These are phyloP conservation scores for Acridotheres tristis DNA, from an alignment of 2,797 vertebrate genomes.

Conservation along the genomic window DNA sequence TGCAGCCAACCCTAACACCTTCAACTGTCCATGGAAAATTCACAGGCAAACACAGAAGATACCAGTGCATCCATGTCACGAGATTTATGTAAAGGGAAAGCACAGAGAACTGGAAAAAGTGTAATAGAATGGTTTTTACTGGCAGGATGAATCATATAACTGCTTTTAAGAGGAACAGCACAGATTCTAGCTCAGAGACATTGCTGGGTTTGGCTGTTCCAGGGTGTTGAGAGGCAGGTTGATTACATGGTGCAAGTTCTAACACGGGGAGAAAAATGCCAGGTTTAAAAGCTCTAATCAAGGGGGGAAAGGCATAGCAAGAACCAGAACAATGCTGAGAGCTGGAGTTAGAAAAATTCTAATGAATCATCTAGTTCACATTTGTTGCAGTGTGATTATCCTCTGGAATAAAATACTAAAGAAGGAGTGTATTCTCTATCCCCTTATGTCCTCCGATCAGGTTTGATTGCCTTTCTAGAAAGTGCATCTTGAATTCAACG, in stretches of 20 bases:
- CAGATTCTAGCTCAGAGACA: background rate
- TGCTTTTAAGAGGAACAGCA: background rate
- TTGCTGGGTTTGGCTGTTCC: constrained; percentile 3
- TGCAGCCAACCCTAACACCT: background rate
- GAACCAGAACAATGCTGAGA: constrained; percentile 23
- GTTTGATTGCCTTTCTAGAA: constrained; percentile 15
- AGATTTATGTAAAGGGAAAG: constrained; percentile 11
- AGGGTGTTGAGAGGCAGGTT: constrained; percentile 20
- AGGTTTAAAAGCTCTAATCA: constrained; percentile 42
- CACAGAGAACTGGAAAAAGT: constrained; percentile 26
- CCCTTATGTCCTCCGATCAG: background rate
- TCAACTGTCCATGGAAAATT: background rate
- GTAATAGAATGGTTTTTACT: background rate
- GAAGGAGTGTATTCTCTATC: background rate
- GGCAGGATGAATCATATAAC: constrained; percentile 30
- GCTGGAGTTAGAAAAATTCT: constrained; percentile 18
- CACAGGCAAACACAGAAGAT: background rate
- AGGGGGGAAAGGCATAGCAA: background rate
- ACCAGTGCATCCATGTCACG: background rate
- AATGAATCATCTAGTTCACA: constrained; percentile 33
- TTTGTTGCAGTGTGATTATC: constrained; percentile 17
- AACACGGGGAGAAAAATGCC: constrained; percentile 25
- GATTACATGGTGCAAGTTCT: constrained; percentile 30
- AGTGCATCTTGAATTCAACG: background rate
- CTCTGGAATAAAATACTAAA: constrained; percentile 2